Percentiles rank a stretch among this genome's conserved stretches.
Conservation (phyloP, 2,888 invertebrate genomes). For the Fragum whitleyi region DNA sequence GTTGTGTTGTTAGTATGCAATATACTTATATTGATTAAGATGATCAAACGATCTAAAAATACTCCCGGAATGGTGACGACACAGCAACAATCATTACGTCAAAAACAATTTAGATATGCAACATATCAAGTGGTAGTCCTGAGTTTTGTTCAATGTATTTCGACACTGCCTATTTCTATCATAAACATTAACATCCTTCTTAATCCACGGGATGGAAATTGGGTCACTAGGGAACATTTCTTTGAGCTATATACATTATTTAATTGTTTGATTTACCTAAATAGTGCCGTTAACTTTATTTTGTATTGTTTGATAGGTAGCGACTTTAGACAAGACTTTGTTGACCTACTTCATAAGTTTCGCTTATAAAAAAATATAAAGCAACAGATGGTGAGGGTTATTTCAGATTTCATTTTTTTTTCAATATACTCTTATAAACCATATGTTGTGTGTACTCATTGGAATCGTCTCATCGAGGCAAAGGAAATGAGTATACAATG, state of each 20-base stretch:
- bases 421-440: too few relatives aligned
- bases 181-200: background rate
- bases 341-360: background rate
- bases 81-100: background rate
- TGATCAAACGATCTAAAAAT: background rate
- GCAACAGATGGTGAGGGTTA: too few relatives aligned
- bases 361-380: background rate
- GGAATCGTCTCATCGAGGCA: too few relatives aligned
- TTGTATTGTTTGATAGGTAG: slow-evolving; percentile 5
- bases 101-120: background rate
- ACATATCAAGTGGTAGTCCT: background rate
- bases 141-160: slow-evolving; percentile 4
- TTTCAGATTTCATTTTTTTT: too few relatives aligned
- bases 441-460: too few relatives aligned
- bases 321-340: slow-evolving; percentile 4
- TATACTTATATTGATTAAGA: background rate
- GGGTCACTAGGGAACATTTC: background rate
- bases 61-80: background rate
- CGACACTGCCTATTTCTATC: background rate
- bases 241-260: background rate
- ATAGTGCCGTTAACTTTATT: slow-evolving; percentile 12
- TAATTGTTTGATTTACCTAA: slow-evolving; percentile 4
- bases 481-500: too few relatives aligned
- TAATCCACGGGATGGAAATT: background rate
- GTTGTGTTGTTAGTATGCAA: background rate